Evolutionary conservation across 1,140 invertebrate species (phyloP).

Genomic region (Psilanteris sp.): DNA sequence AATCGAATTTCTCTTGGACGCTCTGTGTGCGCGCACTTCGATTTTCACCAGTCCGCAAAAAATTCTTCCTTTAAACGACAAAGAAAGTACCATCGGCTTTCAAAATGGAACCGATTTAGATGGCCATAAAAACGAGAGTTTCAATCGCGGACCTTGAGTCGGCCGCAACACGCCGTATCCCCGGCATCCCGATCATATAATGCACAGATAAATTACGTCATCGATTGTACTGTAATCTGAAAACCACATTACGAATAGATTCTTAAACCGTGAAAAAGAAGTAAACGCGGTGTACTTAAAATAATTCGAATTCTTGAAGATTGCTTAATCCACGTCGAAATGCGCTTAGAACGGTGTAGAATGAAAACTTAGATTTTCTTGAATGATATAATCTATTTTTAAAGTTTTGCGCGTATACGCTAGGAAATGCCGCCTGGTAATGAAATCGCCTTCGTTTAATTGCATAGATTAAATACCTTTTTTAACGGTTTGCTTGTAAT

Average conservation of each 20-base stretch:
- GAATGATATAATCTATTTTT: too few species aligned
- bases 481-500: too few species aligned
- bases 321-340: slow-evolving; percentile 6
- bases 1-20: slow-evolving; percentile 45
- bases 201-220: slow-evolving; percentile 25
- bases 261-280: slow-evolving; percentile 30
- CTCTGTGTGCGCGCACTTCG: not conserved
- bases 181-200: slow-evolving; percentile 28
- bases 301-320: slow-evolving; percentile 9
- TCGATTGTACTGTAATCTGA: slow-evolving; percentile 20
- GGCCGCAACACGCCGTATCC: not conserved
- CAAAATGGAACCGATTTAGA: slow-evolving; percentile 24
- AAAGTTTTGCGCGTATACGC: too few species aligned
- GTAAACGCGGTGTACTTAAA: slow-evolving; percentile 33
- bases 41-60: slow-evolving; percentile 46
- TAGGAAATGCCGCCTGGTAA: too few species aligned
- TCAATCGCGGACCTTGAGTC: slow-evolving; percentile 5
- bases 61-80: slow-evolving; percentile 35
- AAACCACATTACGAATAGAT: slow-evolving; percentile 10
- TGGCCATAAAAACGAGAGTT: slow-evolving; percentile 14
- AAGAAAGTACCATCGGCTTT: slow-evolving; percentile 52
- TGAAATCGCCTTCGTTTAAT: too few species aligned
- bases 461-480: too few species aligned
- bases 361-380: slow-evolving; percentile 4
- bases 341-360: not conserved